Evolutionary conservation across 2,888 invertebrate genomes (phyloP).

Genomic region (Melieria crassipennis): DNA sequence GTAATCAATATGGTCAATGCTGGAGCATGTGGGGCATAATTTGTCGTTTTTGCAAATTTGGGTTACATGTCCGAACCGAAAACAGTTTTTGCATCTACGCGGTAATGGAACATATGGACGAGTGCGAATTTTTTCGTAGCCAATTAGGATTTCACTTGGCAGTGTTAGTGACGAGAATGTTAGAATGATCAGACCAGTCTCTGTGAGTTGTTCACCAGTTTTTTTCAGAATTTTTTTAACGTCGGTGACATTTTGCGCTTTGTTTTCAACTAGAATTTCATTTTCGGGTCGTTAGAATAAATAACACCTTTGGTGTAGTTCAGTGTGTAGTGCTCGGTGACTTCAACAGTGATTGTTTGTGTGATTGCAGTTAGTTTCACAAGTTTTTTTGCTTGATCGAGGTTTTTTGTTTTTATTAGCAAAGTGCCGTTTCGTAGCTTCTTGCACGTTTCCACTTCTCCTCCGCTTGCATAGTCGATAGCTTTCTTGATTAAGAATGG

Average conservation of each 20-base stretch:
- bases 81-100: constrained; percentile 10
- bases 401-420: constrained; percentile 29
- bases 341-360: constrained; percentile 19
- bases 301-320: constrained; percentile 31
- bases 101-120: constrained; percentile 14
- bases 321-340: constrained; percentile 18
- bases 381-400: constrained; percentile 20
- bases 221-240: constrained; percentile 24
- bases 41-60: constrained; percentile 18
- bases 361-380: constrained; percentile 17
- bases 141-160: constrained; percentile 16
- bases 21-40: constrained; percentile 1
- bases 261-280: constrained; percentile 32
- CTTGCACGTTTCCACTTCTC: constrained; percentile 25
- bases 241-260: constrained; percentile 24
- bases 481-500: constrained; percentile 16
- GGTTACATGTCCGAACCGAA: neutral
- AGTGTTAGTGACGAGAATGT: constrained; percentile 19
- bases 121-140: constrained; percentile 17
- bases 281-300: constrained; percentile 26
- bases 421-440: constrained; percentile 26
- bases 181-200: constrained; percentile 29
- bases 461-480: constrained; percentile 8
- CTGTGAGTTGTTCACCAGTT: constrained; percentile 3
- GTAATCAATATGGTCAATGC: too few species aligned